Percentiles rank a stretch among this genome's conserved stretches.
phyloP scores from a whole-genome alignment of 2,888 invertebrate genomes.

The Andrena bicolor region DNA sequence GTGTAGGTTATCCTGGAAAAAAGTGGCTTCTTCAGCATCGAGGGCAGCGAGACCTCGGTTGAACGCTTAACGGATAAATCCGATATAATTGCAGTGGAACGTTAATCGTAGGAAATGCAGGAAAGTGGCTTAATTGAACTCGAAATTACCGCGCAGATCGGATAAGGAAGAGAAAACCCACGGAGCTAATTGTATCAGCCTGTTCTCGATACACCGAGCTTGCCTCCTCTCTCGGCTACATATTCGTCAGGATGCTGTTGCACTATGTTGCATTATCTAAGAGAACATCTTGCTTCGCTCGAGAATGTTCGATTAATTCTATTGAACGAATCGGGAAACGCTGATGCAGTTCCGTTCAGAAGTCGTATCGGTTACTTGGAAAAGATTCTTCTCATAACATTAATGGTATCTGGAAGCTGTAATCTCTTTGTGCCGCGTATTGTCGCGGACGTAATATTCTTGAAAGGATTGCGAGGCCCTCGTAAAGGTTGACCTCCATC shows the following conservation, averaged over 20 bases:
- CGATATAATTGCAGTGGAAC: slow-evolving; percentile 8
- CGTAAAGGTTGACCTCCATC: slow-evolving; percentile 51
- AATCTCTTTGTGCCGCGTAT: slow-evolving; percentile 4
- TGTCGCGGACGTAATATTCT: slow-evolving; percentile 42
- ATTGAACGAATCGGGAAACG: not conserved
- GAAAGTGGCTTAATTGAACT: slow-evolving; percentile 30
- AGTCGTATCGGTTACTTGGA: not conserved
- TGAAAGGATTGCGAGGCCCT: slow-evolving; percentile 46
- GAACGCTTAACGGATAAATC: slow-evolving; percentile 3
- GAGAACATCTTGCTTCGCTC: not conserved
- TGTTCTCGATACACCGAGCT: slow-evolving; percentile 9
- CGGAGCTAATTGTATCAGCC: slow-evolving; percentile 34
- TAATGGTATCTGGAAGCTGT: slow-evolving; percentile 7
- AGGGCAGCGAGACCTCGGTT: not conserved
- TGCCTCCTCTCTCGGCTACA: not conserved
- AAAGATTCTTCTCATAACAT: not conserved
- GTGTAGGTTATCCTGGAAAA: not conserved
- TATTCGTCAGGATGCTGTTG: not conserved
- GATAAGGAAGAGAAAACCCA: slow-evolving; percentile 20
- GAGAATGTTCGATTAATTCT: not conserved
- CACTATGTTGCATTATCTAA: not conserved
- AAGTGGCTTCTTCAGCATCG: not conserved
- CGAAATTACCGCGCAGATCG: slow-evolving; percentile 30
- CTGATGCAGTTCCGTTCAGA: not conserved
- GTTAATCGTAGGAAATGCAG: slow-evolving; percentile 20